Base-by-base conservation (phyloP, 1,140 invertebrate genomes). In the Ceratosolen fusciceps region DNA sequence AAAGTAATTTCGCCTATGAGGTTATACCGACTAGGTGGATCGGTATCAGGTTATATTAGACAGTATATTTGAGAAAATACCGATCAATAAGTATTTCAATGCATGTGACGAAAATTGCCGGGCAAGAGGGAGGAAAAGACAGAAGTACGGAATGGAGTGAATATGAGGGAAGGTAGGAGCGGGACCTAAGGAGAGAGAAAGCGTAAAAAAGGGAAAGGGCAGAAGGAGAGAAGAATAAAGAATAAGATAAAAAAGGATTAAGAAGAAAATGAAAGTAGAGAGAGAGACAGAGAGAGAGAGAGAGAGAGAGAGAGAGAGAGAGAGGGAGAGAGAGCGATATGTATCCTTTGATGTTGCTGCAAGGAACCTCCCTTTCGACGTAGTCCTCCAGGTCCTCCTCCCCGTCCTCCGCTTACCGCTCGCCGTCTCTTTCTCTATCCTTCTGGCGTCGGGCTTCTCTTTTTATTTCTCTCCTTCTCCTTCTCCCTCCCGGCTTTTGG, bases 281-380 rank as follows among this genome's bases (percentile, higher is more conserved):
- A 52, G n/a, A 19, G 47, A 54, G 39, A 62, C 65, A 65, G 39
- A 43, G 67, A 47, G 52, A n/a, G 39, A 29, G 19, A 9, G 56
- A 16, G 26, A 43, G 37, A 65, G 43, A 21, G 52, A 24, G 29
- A 56, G 24, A 54, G n/a, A 58, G 72, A 12, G 49, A 78, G 62
- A 67, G 76, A 52, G 70, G 79, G 74, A 77, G 34, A 49, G 74
- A 76, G 58, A 72, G 54, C 68, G 49, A 80, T 54, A 76, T 81
- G 82, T 84, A 85, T 86, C 81, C 85, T 86, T 87, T 86, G 85
- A 85, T 86, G 84, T 85, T 87, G 80, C 49, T 74, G 72, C 81
- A 80, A 82, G 81, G 83, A 86, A 83, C 80, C 83, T 82, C 83
- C 81, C 77, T 83, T 76, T 73, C 79, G 31, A n/a, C n/a, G n/a